Conservation (phyloP, 1,140 invertebrate genomes). For the Aphelenchoides besseyi region DNA sequence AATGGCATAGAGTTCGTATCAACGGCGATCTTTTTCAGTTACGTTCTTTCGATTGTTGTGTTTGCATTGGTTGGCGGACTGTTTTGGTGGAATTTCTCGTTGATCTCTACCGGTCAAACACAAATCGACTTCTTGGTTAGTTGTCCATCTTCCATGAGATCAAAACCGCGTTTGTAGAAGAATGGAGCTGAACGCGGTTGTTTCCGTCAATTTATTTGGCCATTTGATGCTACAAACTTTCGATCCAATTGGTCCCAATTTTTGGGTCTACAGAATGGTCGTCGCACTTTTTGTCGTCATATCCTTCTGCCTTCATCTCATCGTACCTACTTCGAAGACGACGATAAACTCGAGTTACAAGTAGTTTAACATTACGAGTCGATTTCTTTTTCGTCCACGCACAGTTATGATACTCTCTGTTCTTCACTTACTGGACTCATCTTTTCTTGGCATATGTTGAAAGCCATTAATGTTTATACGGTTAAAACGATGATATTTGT, state of each 20-base stretch:
- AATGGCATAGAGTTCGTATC: conserved; percentile 33
- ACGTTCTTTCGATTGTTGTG: conserved; percentile 40
- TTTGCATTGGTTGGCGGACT: conserved; percentile 43
- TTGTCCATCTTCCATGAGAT: conserved; percentile 6
- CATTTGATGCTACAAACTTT: conserved; percentile 9
- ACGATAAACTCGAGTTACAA: background rate
- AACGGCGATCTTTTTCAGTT: conserved; percentile 42
- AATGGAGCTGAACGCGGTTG: conserved; percentile 6
- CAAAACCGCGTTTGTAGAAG: background rate
- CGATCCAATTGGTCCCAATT: conserved; percentile 3
- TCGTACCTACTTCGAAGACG: background rate
- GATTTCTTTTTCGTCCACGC: background rate
- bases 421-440: background rate
- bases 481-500: no score
- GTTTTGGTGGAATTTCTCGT: conserved; percentile 46
- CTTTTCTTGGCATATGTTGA: no score
- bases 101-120: conserved; percentile 45
- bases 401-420: background rate
- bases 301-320: conserved; percentile 19
- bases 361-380: background rate
- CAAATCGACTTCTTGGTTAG: conserved; percentile 44
- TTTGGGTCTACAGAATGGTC: conserved; percentile 11
- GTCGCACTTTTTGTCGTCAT: conserved; percentile 1
- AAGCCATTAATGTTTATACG: no score
- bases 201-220: conserved; percentile 5